Conservation (phyloP, 2,888 invertebrate genomes). For the Polymixis lichenea region DNA sequence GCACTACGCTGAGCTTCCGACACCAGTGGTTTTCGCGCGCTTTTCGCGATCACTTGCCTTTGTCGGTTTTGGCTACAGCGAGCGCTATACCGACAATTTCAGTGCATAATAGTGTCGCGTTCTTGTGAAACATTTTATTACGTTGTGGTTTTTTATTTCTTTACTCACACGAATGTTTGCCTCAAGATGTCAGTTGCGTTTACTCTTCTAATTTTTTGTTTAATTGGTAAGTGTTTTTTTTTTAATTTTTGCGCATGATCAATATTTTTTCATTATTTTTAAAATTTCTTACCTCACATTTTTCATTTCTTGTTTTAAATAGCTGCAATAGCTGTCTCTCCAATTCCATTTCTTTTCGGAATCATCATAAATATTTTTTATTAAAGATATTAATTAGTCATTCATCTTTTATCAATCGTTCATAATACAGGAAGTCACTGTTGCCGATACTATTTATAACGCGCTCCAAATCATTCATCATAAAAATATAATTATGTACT, state of each 20-base stretch:
- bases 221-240: slow-evolving; percentile 74
- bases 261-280: neutral
- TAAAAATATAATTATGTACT: slow-evolving; percentile 2
- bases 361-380: neutral
- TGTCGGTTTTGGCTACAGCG: slow-evolving; percentile 50
- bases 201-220: slow-evolving; percentile 71
- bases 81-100: slow-evolving; percentile 25
- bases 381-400: neutral
- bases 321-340: neutral
- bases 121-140: slow-evolving; percentile 17
- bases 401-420: slow-evolving; percentile 26
- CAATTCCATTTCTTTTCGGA: neutral
- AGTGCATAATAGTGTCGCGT: slow-evolving; percentile 26
- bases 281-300: neutral
- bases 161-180: slow-evolving; percentile 71
- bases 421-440: slow-evolving; percentile 33
- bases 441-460: slow-evolving; percentile 35
- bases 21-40: slow-evolving; percentile 81
- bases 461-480: slow-evolving; percentile 12
- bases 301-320: neutral
- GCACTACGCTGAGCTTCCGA: slow-evolving; percentile 65
- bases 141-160: slow-evolving; percentile 26
- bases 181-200: slow-evolving; percentile 76
- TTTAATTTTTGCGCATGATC: too few species aligned
- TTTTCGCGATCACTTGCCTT: slow-evolving; percentile 81